Evolutionary conservation across 2,888 invertebrate genomes (phyloP), one percentile per base, ranked within the genome.

Genomic region (Priocnemis perturbator): DNA sequence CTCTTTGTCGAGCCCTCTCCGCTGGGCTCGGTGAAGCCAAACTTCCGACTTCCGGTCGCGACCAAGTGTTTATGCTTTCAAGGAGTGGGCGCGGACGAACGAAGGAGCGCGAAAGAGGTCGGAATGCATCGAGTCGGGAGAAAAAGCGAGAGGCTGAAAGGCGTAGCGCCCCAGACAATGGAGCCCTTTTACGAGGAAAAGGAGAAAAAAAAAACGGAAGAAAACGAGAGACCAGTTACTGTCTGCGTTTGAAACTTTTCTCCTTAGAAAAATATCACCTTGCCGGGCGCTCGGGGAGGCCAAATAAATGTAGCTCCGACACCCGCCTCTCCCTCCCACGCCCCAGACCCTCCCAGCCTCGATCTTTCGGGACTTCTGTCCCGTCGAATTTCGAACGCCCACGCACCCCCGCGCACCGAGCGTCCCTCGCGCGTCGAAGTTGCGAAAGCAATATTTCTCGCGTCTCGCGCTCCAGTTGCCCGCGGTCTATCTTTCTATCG

Each of bases 21-120:
- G 15, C 7, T 21, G 37, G 19, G 23, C 26, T n/a, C 47, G 20
- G 44, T 26, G 66, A 61, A 63, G 57, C 71, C 77, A 83, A 84
- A 83, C 83, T 84, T 81, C 66, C 66, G 69, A 78, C 78, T 83
- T 85, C 82, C 83, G 79, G 77, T 69, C 65, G 67, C 71, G 73
- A 73, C 65, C 45, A 58, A 79, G 76, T 79, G 79, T 79, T 79
- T 79, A 79, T 77, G 67, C 74, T 74, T 61, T 68, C 64, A 60
- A 23, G 64, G 45, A 60, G 19, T 20, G 30, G 19, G 23, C n/a
- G 67, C 52, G 55, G 52, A 30, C 56, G 55, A 56, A 53, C 15
- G 21, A n/a, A 20, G 50, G 50, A 50, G 50, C 5, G 50, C 50
- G 20, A 50, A 23, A 17, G 47, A 21, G 47, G 15, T 44, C n/a